A percentile compares a stretch with the other conserved stretches of the same genome.
Conservation (phyloP, 2,113 vertebrate genomes). For the Pluvianellus socialis region DNA sequence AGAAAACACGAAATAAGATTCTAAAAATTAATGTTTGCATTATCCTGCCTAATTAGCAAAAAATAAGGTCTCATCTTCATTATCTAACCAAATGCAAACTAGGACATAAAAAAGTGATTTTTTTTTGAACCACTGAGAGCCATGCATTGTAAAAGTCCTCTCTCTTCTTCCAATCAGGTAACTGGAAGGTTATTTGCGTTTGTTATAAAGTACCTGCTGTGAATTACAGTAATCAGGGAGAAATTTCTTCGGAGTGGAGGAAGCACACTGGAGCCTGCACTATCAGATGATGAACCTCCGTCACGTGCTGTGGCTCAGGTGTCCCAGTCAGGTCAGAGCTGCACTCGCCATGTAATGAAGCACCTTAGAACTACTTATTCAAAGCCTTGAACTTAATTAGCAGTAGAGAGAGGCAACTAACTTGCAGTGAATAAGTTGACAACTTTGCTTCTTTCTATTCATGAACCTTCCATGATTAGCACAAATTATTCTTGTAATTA, state of each 20-base stretch:
- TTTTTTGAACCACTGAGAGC: neutral
- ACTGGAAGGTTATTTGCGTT: neutral
- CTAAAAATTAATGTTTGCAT: neutral
- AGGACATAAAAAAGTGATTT: neutral
- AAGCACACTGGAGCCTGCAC: neutral
- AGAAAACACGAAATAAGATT: neutral
- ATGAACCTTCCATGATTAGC: neutral
- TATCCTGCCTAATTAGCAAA: neutral
- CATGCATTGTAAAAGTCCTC: neutral
- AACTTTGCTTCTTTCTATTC: neutral
- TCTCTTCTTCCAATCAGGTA: neutral
- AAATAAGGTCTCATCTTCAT: neutral
- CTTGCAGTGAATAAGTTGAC: conserved; percentile 14
- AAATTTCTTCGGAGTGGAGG: neutral
- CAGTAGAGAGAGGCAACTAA: neutral
- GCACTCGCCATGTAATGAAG: neutral
- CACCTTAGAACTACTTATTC: conserved; percentile 16
- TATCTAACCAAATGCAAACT: neutral
- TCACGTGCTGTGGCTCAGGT: neutral
- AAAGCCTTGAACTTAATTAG: conserved; percentile 46
- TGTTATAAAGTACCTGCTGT: neutral
- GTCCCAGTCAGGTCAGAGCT: neutral
- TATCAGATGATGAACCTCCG: neutral
- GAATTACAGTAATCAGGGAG: conserved; percentile 12
- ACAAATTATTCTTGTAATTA: conserved; percentile 40